Evolutionary conservation across 2,113 vertebrate species (phyloP), one percentile per base, ranked within the genome.

Genomic region (Brachyhypopomus occidentalis): DNA sequence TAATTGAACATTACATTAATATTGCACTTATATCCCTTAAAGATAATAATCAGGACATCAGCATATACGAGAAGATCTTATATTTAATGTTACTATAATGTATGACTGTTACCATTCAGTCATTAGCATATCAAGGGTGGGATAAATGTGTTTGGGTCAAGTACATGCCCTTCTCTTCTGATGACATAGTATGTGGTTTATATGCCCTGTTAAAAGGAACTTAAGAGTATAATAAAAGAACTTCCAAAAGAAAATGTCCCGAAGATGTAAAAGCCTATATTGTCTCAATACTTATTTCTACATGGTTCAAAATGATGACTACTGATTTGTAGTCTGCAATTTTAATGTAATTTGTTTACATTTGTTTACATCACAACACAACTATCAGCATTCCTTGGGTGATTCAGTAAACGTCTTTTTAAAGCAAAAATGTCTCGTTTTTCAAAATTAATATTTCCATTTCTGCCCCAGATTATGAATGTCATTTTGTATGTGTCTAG

Each of bases 321-420:
- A 14, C n/a, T n/a, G 30, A 64, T 19, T 64, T 64, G 62, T 64
- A 60, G n/a, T 60, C 2, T 60, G 5, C n/a, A 1, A 60, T 60
- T 60, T 22, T 60, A 22, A n/a, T 60, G 58, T 59, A 59, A 5
- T 48, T 9, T 9, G 6, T 19, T 20, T 56, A 11, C n/a, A n/a
- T n/a, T n/a, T 59, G 38, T 64, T 23, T 62, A 70, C 62, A 16
- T 62, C 69, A 45, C 2, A 12, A 85, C 87, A 90, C 89, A 90
- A 84, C 58, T 38, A 56, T 4, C 16, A 30, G 74, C 75, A 4
- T 66, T 69, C 34, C 41, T 55, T 9, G 5, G n/a, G 58, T 0
- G 14, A 86, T 81, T 89, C 23, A 91, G 88, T 89, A 88, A 89
- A 72, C 23, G 9, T 36, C 22, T 71, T 19, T 67, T n/a, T n/a